Evolutionary conservation across 2,113 vertebrate genomes (phyloP), one percentile per base, ranked within the genome.

Genomic region (Labrus mixtus): DNA sequence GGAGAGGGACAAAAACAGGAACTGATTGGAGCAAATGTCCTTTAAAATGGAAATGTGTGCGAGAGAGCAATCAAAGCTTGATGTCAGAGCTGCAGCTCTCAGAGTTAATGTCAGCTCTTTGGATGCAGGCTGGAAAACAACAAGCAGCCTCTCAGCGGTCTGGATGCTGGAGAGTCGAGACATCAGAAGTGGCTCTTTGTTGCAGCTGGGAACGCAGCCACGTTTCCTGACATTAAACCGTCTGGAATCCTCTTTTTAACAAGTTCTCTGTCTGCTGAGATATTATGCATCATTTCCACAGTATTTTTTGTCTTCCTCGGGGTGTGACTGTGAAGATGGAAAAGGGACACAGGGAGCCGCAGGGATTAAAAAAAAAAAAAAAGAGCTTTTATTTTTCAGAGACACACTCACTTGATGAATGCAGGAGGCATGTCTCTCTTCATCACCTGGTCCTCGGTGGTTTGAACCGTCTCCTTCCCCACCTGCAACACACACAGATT

Each of bases 341-440:
- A 48, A 17, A 48, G 39, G 6, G 1, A 15, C 17, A 17, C 2
- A 48, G 58, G 29, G 23, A 55, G 59, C 59, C 20, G 50, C 79
- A 37, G 82, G 70, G 53, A 25, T 36, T 23, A 56, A 48, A 45
- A 0, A 19, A 15, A 48, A 13, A 33, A 56, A 48, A 45, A 0
- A 19, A 15, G 54, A 13, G 41, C 20, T 45, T 46, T 54, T 29
- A 2, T 33, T 33, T 33, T 53, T 55, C 63, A 61, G 36, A 62
- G 7, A 59, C 55, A 68, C 63, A 65, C 95, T 96, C 91, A 99
- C 98, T 99, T 99, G 92, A 99, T 99, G 92, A 99, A 99, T 0
- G 98, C 98, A 61, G 98, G 96, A 70, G 98, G 97, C 98, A 99
- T 99, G 92, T 99, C 98, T 87, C 98, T 95, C 92, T 98, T 99